Conservation (phyloP, 2,888 invertebrate genomes). For the Lutraria lutraria region DNA sequence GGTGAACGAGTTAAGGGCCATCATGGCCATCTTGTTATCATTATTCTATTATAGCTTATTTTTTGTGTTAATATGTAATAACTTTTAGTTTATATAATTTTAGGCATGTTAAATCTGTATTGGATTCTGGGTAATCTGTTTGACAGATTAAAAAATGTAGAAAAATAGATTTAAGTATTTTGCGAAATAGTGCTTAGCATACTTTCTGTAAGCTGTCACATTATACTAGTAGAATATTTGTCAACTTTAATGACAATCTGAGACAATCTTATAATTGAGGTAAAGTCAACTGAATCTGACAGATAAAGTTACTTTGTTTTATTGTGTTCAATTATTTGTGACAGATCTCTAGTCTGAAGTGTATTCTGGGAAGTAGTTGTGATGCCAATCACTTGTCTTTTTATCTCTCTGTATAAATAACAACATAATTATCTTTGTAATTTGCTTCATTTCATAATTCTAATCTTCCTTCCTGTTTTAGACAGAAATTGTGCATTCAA, state of each 20-base stretch:
- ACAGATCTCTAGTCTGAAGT: neutral
- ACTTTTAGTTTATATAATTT: neutral
- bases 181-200: neutral
- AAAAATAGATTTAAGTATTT: neutral
- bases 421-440: neutral
- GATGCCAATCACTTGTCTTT: neutral
- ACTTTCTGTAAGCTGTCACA: neutral
- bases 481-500: no score
- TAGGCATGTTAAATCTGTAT: neutral
- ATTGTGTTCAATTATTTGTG: neutral
- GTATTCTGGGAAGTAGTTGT: neutral
- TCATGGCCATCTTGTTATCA: no score
- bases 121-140: neutral
- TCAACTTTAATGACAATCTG: neutral
- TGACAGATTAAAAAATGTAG: neutral
- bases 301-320: neutral
- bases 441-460: neutral
- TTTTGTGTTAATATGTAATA: neutral
- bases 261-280: neutral
- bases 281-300: constrained; percentile 4
- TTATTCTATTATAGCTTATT: no score
- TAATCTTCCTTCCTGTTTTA: neutral
- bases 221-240: neutral
- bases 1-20: no score
- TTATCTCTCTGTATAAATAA: neutral